Conservation (phyloP, 2,888 invertebrate species). For the Scotopteryx bipunctaria region DNA sequence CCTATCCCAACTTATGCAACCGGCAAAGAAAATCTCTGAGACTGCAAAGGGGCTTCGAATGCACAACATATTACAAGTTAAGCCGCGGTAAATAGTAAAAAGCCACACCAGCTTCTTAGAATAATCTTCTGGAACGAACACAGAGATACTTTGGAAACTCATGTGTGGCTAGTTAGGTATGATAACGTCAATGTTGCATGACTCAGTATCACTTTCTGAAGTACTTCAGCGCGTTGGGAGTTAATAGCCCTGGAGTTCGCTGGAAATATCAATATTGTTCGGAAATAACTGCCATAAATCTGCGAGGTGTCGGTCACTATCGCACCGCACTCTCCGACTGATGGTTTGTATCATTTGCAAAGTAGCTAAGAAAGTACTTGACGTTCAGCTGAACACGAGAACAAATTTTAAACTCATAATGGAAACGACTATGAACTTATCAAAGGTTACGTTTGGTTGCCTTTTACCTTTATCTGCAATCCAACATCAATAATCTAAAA, state of each 20-base stretch:
- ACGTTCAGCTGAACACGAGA: slow-evolving; percentile 22
- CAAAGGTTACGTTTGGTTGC: background rate
- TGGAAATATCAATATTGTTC: slow-evolving; percentile 75
- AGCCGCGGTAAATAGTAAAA: slow-evolving; percentile 47
- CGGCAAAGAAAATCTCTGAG: slow-evolving; percentile 55
- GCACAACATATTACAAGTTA: slow-evolving; percentile 43
- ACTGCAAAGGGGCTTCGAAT: slow-evolving; percentile 46
- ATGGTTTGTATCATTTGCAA: slow-evolving; percentile 81
- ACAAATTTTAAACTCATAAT: slow-evolving; percentile 8
- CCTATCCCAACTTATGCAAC: slow-evolving; percentile 54
- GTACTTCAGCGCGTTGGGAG: slow-evolving; percentile 72
- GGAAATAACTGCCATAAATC: slow-evolving; percentile 77
- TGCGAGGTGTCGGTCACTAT: slow-evolving; percentile 77
- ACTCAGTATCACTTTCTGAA: slow-evolving; percentile 63
- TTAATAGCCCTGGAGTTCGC: slow-evolving; percentile 67
- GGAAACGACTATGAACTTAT: background rate
- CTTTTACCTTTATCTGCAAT: background rate
- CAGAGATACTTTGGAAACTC: slow-evolving; percentile 23
- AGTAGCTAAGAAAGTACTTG: slow-evolving; percentile 74
- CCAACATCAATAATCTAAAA: background rate
- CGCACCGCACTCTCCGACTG: slow-evolving; percentile 72
- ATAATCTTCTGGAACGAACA: slow-evolving; percentile 23
- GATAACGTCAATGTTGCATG: slow-evolving; percentile 40
- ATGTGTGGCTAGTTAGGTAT: slow-evolving; percentile 21
- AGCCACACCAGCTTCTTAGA: slow-evolving; percentile 35